These are phyloP conservation scores for Pharmacophagus antenor DNA, from an alignment of 2,888 invertebrate genomes.

Conservation along the genomic window DNA sequence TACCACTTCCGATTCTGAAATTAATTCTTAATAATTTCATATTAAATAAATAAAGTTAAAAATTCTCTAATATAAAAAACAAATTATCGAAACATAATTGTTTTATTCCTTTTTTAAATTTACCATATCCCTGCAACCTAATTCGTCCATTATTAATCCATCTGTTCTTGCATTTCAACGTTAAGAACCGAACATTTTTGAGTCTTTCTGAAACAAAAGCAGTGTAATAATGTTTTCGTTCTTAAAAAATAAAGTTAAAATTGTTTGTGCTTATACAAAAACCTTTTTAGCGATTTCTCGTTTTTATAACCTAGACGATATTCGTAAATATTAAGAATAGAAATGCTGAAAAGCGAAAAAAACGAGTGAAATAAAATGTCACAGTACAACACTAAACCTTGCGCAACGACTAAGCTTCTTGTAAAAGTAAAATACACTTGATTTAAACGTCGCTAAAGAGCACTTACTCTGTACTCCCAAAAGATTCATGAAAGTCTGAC, in stretches of 20 bases:
- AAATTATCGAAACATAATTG: too few relatives aligned
- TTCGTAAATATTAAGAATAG: neutral
- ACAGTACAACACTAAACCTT: constrained; percentile 1
- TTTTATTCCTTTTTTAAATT: too few relatives aligned
- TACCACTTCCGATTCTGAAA: too few relatives aligned
- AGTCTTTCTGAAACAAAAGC: too few relatives aligned
- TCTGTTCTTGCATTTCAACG: too few relatives aligned
- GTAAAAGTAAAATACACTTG: neutral
- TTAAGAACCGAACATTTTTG: too few relatives aligned
- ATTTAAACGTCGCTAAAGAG: constrained; percentile 4
- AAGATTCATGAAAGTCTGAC: constrained; percentile 18
- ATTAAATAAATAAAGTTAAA: too few relatives aligned
- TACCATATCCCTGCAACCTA: too few relatives aligned
- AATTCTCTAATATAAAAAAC: too few relatives aligned
- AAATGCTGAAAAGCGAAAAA: neutral
- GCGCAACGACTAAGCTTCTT: neutral
- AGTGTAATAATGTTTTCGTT: too few relatives aligned
- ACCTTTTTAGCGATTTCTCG: neutral
- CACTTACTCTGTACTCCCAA: constrained; percentile 5
- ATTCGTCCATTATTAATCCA: too few relatives aligned
- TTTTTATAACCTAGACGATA: neutral
- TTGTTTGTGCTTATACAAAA: neutral
- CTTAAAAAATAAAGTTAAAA: neutral
- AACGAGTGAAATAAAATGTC: constrained; percentile 1
- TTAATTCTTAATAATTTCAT: too few relatives aligned